Percentiles rank a stretch among this genome's conserved stretches.
Evolutionary conservation across 2,113 vertebrate species (phyloP).

Genomic region (Tyto alba): DNA sequence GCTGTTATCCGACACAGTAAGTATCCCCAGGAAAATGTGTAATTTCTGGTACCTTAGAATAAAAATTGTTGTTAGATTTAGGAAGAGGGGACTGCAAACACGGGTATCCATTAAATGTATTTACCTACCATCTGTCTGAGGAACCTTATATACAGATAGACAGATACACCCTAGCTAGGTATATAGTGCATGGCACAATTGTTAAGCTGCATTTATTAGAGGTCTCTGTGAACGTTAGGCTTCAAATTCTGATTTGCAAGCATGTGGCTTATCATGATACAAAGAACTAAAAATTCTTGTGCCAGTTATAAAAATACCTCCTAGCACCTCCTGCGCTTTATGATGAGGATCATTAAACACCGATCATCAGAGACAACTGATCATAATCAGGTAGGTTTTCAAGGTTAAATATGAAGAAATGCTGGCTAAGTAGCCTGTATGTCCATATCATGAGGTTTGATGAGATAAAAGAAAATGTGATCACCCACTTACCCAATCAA

Average conservation of each 20-base stretch:
- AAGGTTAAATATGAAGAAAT: background rate
- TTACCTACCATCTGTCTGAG: background rate
- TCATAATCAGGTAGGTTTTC: background rate
- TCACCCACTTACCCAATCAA: background rate
- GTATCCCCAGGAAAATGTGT: rapidly evolving
- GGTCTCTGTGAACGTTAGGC: background rate
- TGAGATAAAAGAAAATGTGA: background rate
- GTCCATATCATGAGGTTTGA: background rate
- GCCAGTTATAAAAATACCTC: background rate
- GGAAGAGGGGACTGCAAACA: background rate
- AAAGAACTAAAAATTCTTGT: background rate
- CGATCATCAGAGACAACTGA: background rate
- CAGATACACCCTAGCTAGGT: background rate
- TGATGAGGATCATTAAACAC: background rate
- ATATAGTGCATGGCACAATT: rapidly evolving
- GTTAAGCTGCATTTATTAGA: background rate
- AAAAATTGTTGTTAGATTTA: background rate
- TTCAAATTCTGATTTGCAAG: background rate
- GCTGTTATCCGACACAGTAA: background rate
- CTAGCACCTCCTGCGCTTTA: background rate
- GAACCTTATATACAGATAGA: background rate
- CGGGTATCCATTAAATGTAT: background rate
- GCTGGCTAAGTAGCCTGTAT: background rate
- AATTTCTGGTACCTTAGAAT: background rate
- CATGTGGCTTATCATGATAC: background rate